Conservation (phyloP, 2,113 vertebrate species). For the Apeltes quadracus region DNA sequence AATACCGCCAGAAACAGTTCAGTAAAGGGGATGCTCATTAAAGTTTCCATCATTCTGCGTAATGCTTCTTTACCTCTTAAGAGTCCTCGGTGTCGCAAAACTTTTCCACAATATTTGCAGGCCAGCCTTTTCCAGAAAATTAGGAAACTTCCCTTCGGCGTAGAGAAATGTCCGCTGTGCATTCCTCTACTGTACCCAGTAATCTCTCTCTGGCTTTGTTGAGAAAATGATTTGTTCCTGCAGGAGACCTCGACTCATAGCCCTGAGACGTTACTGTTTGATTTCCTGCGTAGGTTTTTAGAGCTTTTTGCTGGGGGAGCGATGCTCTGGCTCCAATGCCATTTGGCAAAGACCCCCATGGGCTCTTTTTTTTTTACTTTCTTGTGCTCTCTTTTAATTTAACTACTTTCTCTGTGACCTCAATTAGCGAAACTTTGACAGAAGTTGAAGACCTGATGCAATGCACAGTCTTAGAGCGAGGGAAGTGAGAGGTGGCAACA, state of each 20-base stretch:
- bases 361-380: slow-evolving; percentile 67
- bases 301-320: slow-evolving; percentile 68
- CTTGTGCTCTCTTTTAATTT: slow-evolving; percentile 77
- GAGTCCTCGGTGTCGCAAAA: slow-evolving; percentile 56
- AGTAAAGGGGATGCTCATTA: not conserved
- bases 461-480: slow-evolving; percentile 32
- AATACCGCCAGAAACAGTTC: not conserved
- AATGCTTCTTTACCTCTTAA: slow-evolving; percentile 33
- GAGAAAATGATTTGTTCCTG: slow-evolving; percentile 79
- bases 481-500: slow-evolving; percentile 29
- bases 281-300: slow-evolving; percentile 75
- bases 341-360: slow-evolving; percentile 67
- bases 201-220: slow-evolving; percentile 77
- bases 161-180: slow-evolving; percentile 72
- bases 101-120: slow-evolving; percentile 71
- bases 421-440: slow-evolving; percentile 77
- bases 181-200: slow-evolving; percentile 74
- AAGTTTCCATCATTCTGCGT: slow-evolving; percentile 41
- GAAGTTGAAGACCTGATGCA: slow-evolving; percentile 58
- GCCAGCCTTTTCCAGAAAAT: slow-evolving; percentile 71
- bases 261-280: slow-evolving; percentile 77
- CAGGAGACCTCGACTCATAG: slow-evolving; percentile 76
- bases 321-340: slow-evolving; percentile 60
- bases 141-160: slow-evolving; percentile 72
- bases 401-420: slow-evolving; percentile 79